A percentile compares a stretch with the other conserved stretches of the same genome.
Conservation (phyloP, 2,797 vertebrate genomes). For the Lophius americanus region DNA sequence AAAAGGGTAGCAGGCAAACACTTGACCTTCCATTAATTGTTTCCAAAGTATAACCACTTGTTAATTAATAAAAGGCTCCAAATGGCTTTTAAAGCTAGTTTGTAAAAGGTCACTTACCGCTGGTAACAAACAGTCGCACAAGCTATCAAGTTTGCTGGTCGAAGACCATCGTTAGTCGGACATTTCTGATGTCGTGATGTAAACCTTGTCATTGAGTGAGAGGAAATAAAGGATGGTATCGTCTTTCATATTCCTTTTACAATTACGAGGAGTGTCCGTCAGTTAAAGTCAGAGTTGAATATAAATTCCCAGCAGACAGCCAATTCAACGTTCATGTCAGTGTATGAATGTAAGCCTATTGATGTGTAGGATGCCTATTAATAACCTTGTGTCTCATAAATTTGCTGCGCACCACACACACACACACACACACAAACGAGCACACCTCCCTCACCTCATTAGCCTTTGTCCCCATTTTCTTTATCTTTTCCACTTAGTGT, state of each 20-base stretch:
- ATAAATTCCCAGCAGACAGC: slow-evolving; percentile 45
- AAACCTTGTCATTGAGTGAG: slow-evolving; percentile 34
- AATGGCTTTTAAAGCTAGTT: slow-evolving; percentile 75
- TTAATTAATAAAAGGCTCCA: slow-evolving; percentile 78
- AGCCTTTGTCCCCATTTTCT: slow-evolving; percentile 70
- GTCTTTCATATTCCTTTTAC: slow-evolving; percentile 52
- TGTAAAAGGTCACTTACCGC: slow-evolving; percentile 76
- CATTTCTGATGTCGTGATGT: slow-evolving; percentile 38
- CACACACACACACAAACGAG: slow-evolving; percentile 21
- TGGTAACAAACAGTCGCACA: slow-evolving; percentile 71
- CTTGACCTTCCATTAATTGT: slow-evolving; percentile 82
- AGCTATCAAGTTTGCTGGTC: slow-evolving; percentile 50
- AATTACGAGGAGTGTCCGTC: slow-evolving; percentile 47
- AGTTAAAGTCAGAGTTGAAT: slow-evolving; percentile 49
- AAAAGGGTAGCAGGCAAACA: slow-evolving; percentile 72
- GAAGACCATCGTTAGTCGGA: slow-evolving; percentile 37
- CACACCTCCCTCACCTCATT: slow-evolving; percentile 70
- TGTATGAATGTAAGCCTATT: slow-evolving; percentile 55
- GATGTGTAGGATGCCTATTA: slow-evolving; percentile 68
- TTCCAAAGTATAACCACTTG: slow-evolving; percentile 78
- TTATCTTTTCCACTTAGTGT: slow-evolving; percentile 73
- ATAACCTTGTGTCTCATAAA: slow-evolving; percentile 69
- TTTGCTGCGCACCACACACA: slow-evolving; percentile 36
- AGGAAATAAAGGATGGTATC: slow-evolving; percentile 22
- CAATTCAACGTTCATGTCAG: slow-evolving; percentile 60